Base-by-base conservation (phyloP, 2,888 invertebrate species). In the Margaritifera margaritifera region DNA sequence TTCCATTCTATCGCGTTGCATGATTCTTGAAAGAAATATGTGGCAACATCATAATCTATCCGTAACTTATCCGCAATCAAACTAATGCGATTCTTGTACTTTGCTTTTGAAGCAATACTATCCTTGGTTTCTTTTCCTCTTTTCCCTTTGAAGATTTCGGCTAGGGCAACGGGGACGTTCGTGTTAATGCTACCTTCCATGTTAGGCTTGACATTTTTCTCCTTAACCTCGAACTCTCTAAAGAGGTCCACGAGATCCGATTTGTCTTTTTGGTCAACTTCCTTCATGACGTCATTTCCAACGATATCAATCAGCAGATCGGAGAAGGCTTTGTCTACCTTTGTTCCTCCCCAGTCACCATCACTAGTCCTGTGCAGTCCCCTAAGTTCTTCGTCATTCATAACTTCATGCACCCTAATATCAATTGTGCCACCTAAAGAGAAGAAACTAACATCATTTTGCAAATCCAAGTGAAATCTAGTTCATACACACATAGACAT, bases 291-390 rank as follows among this genome's bases (percentile, higher is more conserved):
- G n/a, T 68, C 66, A 31, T 65, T 64, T 19, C 72, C 75, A 11
- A 72, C 63, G 19, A 75, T 66, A 22, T 63, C 65, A 20, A 66
- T 53, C 5, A 75, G 66, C n/a, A 75, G 56, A 27, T 65, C 61
- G 4, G 62, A 60, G 59, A 74, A 74, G n/a, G 74, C 68, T 53
- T 68, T 65, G 55, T 74, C 74, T 25, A 74, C 63, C 59, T 66
- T 69, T 24, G 71, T 74, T 15, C 74, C 74, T 11, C 74, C 74
- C 74, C 74, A 74, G 22, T 25, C 51, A 22, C 73, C 73, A 1
- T 70, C 73, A 27, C 62, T 73, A 24, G 73, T 68, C 25, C 64
- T 65, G 53, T 73, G 70, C 18, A 73, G 59, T 51, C 70, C 73
- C 27, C 68, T 73, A 18, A 73, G 54, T 8, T 61, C 55, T 2